Percentiles rank a stretch among this genome's conserved stretches.
These are phyloP conservation scores for Rotaria magnacalcarata DNA, from an alignment of 2,888 invertebrate species.

Conservation along the genomic window DNA sequence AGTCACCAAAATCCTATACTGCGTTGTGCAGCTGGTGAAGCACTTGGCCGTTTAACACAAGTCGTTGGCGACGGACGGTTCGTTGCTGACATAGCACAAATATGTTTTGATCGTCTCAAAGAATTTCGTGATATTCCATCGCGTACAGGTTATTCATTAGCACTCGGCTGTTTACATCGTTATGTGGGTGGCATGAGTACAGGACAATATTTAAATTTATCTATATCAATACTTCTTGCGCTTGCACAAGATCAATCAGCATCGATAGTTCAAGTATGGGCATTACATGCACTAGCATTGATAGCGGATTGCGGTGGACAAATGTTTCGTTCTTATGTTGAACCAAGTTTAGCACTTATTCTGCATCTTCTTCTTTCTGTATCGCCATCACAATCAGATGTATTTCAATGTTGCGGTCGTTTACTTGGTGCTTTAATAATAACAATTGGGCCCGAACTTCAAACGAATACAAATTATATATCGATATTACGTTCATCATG, in stretches of 20 bases:
- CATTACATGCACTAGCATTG: conserved; percentile 85
- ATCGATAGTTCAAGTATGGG: conserved; percentile 95
- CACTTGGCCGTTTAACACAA: conserved; percentile 84
- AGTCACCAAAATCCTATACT: conserved; percentile 63
- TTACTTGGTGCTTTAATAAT: conserved; percentile 89
- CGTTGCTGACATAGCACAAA: conserved; percentile 81
- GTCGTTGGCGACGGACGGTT: conserved; percentile 79
- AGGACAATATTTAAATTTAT: conserved; percentile 80
- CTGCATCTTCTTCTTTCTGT: conserved; percentile 80
- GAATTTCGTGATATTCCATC: conserved; percentile 80
- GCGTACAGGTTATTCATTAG: conserved; percentile 77
- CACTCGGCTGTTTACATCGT: conserved; percentile 88
- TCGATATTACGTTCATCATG: conserved; percentile 60
- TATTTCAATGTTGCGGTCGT: conserved; percentile 86
- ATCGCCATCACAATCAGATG: conserved; percentile 80
- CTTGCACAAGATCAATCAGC: conserved; percentile 86
- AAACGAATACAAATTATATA: conserved; percentile 64
- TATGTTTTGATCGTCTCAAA: conserved; percentile 77
- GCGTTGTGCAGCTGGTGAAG: conserved; percentile 88
- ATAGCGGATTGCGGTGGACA: conserved; percentile 97
- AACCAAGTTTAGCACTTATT: conserved; percentile 82
- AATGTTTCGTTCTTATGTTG: conserved; percentile 94
- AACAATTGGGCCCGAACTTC: conserved; percentile 93
- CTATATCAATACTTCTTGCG: conserved; percentile 85
- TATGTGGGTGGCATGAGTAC: conserved; percentile 93